Percentiles rank a stretch among this genome's conserved stretches.
Conservation (phyloP, 2,797 vertebrate species). For the Staurois parvus region DNA sequence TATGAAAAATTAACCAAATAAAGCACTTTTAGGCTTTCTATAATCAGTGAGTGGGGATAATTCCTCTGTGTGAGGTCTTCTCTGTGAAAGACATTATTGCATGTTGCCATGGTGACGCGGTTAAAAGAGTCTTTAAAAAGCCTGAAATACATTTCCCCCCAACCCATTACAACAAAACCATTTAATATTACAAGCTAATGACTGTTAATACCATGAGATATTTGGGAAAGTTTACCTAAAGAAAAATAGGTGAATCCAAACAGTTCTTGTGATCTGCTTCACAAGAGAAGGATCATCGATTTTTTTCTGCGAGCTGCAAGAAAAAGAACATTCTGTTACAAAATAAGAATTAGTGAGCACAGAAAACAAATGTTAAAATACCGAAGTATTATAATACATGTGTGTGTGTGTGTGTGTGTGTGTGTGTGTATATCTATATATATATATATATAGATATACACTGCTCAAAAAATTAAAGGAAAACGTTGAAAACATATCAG, state of each 20-base stretch:
- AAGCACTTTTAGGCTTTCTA: conserved; percentile 14
- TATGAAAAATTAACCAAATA: not conserved
- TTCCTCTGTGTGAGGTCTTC: conserved; percentile 11
- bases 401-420: no score
- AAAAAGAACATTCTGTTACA: not conserved
- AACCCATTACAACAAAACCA: not conserved
- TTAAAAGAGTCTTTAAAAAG: conserved; percentile 6
- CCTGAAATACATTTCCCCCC: not conserved
- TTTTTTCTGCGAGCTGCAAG: not conserved
- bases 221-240: conserved; percentile 27
- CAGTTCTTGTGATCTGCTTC: not conserved
- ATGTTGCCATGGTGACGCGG: conserved; percentile 28
- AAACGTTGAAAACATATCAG: no score
- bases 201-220: not conserved
- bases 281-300: conserved; percentile 26
- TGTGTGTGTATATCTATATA: no score
- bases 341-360: no score
- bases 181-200: not conserved
- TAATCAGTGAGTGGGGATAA: not conserved
- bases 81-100: conserved; percentile 32
- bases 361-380: no score
- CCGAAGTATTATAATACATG: no score
- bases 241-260: not conserved
- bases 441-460: no score
- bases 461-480: no score